Conservation (phyloP, 2,797 vertebrate species). For the Calcarius lapponicus region DNA sequence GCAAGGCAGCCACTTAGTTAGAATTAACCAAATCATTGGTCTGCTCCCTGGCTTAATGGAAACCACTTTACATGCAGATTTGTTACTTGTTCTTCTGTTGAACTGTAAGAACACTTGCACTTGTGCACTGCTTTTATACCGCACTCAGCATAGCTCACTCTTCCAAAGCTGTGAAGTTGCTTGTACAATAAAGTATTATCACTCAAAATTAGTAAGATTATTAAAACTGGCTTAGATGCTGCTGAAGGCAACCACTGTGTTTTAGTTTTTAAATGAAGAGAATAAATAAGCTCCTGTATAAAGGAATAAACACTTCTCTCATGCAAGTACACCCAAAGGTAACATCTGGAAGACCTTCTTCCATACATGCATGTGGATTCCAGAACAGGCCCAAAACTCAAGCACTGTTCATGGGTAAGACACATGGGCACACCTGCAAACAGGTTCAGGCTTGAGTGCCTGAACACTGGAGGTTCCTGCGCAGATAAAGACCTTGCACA, state of each 20-base stretch:
- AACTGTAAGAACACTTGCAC: not conserved
- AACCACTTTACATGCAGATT: not conserved
- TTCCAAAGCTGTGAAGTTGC: not conserved
- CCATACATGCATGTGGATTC: fast-evolving
- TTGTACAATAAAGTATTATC: not conserved
- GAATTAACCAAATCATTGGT: constrained; percentile 5
- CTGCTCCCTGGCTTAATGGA: not conserved
- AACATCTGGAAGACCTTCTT: not conserved
- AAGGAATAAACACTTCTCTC: not conserved
- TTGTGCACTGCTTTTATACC: not conserved
- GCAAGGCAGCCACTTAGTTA: not conserved
- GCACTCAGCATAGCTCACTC: not conserved
- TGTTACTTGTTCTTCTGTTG: not conserved
- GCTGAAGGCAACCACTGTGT: not conserved
- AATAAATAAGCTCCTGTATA: not conserved
- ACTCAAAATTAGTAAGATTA: not conserved
- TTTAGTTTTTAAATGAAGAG: not conserved
- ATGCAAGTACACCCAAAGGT: not conserved
- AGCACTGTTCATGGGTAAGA: not conserved
- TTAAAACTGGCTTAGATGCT: not conserved
- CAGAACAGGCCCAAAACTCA: not conserved
- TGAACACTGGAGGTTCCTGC: not conserved
- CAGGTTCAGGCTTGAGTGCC: not conserved
- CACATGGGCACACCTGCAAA: not conserved
- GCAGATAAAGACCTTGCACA: not conserved